Conservation (phyloP, 2,888 invertebrate genomes). For the Drosophila diplacantha region DNA sequence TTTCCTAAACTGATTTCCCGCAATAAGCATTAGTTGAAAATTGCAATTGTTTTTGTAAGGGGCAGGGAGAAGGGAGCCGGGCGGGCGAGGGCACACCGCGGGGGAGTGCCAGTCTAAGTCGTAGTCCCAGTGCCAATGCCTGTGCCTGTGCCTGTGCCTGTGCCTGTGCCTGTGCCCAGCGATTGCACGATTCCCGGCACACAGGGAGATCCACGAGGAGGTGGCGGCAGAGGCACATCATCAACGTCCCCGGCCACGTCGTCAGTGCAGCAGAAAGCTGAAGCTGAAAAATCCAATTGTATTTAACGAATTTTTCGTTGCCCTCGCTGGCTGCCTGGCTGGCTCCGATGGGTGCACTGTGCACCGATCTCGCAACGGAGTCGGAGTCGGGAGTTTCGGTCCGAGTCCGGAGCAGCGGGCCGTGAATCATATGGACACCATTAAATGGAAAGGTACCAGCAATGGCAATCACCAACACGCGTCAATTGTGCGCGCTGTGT, state of each 20-base stretch:
- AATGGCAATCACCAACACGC: conserved; percentile 69
- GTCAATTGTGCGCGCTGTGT: conserved; percentile 70
- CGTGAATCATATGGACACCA: conserved; percentile 75
- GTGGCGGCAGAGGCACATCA: conserved; percentile 59
- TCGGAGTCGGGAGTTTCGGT: conserved; percentile 6
- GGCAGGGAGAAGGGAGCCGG: conserved; percentile 24
- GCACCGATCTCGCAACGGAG: not conserved
- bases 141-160: conserved; percentile 50
- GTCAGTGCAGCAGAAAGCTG: conserved; percentile 59
- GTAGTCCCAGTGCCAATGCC: conserved; percentile 15
- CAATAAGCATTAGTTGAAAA: conserved; percentile 77
- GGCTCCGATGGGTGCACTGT: conserved; percentile 50
- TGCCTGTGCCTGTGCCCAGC: conserved; percentile 45
- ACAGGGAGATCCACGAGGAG: conserved; percentile 52
- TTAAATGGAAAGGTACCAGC: conserved; percentile 65
- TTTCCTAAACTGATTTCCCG: conserved; percentile 75
- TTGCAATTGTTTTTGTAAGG: conserved; percentile 71
- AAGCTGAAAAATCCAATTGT: conserved; percentile 67
- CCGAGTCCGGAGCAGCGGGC: conserved; percentile 41
- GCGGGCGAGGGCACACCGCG: conserved; percentile 56
- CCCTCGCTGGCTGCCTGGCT: conserved; percentile 28
- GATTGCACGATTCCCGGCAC: conserved; percentile 59
- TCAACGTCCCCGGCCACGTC: conserved; percentile 59
- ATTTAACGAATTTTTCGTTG: conserved; percentile 71
- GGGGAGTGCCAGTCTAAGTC: conserved; percentile 59